A percentile compares a stretch with the other conserved stretches of the same genome.
Conservation (phyloP, 2,113 vertebrate species). For the Trochalopteron elliotii region DNA sequence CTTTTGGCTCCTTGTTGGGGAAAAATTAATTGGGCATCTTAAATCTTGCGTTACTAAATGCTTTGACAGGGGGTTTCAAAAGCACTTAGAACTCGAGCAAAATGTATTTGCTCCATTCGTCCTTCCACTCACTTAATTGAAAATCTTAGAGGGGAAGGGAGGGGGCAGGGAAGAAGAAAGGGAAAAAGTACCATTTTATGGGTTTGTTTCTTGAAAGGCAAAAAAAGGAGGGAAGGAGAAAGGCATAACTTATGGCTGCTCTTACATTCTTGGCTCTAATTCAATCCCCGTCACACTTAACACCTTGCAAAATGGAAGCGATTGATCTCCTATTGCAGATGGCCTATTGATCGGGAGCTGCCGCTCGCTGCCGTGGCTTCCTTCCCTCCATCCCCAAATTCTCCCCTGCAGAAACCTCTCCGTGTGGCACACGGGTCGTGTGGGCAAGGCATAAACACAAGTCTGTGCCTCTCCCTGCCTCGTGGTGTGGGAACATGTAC, state of each 20-base stretch:
- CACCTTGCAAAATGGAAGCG: constrained; percentile 49
- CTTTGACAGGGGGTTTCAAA: constrained; percentile 75
- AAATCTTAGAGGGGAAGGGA: constrained; percentile 19
- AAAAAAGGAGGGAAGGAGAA: background rate
- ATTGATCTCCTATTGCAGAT: constrained; percentile 55
- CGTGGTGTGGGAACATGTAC: background rate
- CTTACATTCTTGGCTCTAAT: constrained; percentile 45
- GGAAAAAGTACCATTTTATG: constrained; percentile 53
- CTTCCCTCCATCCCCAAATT: background rate
- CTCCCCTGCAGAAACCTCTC: background rate
- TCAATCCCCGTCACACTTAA: constrained; percentile 43
- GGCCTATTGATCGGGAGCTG: constrained; percentile 24
- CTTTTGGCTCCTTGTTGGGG: constrained; percentile 79
- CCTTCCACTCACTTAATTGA: constrained; percentile 73
- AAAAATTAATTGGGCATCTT: constrained; percentile 81
- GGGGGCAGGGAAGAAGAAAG: background rate
- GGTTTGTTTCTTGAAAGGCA: constrained; percentile 47
- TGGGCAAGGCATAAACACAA: background rate
- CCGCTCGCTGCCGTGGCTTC: background rate
- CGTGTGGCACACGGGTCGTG: accelerated
- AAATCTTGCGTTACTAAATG: constrained; percentile 77
- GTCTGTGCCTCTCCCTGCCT: background rate
- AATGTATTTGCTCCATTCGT: constrained; percentile 54
- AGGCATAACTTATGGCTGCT: constrained; percentile 53
- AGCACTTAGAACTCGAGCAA: constrained; percentile 72